Evolutionary conservation across 2,113 vertebrate genomes (phyloP), one percentile per base, ranked within the genome.

Genomic region (Peromyscus californicus): DNA sequence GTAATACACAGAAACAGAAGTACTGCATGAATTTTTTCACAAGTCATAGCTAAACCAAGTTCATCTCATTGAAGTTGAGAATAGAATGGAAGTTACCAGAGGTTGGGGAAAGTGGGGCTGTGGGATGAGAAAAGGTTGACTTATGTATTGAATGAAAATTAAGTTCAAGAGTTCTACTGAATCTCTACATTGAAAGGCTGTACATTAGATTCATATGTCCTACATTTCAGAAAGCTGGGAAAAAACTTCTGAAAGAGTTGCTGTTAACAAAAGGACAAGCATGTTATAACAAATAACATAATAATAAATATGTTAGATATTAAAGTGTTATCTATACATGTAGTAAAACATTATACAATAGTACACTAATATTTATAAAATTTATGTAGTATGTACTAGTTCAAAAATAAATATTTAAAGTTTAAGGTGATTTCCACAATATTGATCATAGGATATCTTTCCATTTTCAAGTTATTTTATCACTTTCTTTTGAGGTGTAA

Each of bases 141-240:
- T n/a, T 67, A 9, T 19, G 11, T 57, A 69, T 3, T 10, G 1
- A 78, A 17, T 39, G 2, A 59, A 19, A 69, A 3, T 26, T 15
- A 51, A 19, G 6, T 42, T 11, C n/a, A 36, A 42, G n/a, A 7
- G 6, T 31, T 39, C 24, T 69, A 1, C 0, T 12, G 13, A 9
- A 10, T 2, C 3, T 19, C 1, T n/a, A 19, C 5, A 19, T 24
- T 26, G 6, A 3, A 3, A 1, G 13, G 39, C 0, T 80, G 31
- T 4, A 45, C 13, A 39, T 59, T 13, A 70, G 8, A 61, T 29
- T 26, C 7, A 16, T 45, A 22, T 1, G 1, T 6, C 1, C 7
- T 31, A 42, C 24, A 57, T 88, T 79, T 69, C n/a, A 69, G 33
- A 67, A 67, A 24, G 3, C n/a, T 57, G 11, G 21, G 3, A n/a